phyloP scores from a whole-genome alignment of 1,140 invertebrate genomes.

The Heliconius himera region DNA sequence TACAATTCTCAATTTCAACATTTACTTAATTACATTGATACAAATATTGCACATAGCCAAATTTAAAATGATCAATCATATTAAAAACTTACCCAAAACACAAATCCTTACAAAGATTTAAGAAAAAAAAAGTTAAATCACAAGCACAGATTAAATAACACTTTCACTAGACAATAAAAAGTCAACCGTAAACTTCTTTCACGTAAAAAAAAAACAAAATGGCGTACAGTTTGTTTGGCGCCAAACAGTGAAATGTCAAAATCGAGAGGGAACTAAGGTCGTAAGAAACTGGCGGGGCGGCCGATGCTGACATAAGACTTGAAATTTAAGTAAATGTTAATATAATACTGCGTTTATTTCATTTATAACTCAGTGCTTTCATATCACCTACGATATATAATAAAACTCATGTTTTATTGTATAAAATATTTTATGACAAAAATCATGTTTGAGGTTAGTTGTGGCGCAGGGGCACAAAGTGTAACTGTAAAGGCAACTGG shows the following conservation, averaged over 20 bases:
- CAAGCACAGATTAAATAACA: conserved; percentile 12
- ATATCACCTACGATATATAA: neutral
- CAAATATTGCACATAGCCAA: neutral
- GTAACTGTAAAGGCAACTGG: too few species aligned
- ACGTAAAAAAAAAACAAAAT: conserved; percentile 20
- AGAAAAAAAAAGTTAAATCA: neutral
- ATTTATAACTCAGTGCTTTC: neutral
- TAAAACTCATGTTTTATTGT: too few species aligned
- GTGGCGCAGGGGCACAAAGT: too few species aligned
- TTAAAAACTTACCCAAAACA: conserved; percentile 1
- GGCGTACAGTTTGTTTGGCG: conserved; percentile 46
- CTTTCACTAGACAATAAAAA: conserved; percentile 9
- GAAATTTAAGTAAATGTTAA: neutral
- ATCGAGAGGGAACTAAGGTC: conserved; percentile 50
- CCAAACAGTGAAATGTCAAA: conserved; percentile 67
- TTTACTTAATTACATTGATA: neutral
- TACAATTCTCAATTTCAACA: neutral
- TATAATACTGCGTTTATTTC: neutral
- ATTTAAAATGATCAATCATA: neutral
- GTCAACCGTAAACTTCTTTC: neutral
- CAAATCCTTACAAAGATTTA: neutral
- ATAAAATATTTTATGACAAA: too few species aligned
- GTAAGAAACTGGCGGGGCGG: conserved; percentile 48
- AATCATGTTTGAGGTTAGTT: too few species aligned
- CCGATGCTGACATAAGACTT: conserved; percentile 20